Evolutionary conservation across 2,797 vertebrate genomes (phyloP).

Genomic region (Phaenicophaeus curvirostris): DNA sequence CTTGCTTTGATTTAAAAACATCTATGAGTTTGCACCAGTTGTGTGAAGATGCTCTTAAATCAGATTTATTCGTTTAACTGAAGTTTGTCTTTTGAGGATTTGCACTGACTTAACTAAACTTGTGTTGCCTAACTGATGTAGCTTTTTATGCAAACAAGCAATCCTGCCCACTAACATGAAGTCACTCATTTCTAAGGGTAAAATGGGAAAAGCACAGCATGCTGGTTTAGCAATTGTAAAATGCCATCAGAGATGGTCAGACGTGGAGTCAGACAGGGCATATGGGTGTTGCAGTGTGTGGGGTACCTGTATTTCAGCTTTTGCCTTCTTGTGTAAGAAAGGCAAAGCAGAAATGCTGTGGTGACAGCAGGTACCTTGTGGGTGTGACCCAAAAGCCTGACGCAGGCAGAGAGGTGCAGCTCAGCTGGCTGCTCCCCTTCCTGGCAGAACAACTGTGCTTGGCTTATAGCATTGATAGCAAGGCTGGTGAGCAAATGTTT

Average conservation of each 20-base stretch:
- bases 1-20: not conserved
- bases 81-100: not conserved
- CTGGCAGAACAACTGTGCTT: not conserved
- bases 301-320: not conserved
- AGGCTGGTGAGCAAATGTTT: not conserved
- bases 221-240: not conserved
- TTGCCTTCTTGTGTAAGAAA: not conserved
- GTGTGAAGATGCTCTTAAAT: not conserved
- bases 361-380: fast-evolving
- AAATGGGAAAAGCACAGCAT: not conserved
- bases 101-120: not conserved
- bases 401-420: not conserved
- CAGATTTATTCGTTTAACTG: not conserved
- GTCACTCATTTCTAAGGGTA: not conserved
- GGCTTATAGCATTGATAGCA: not conserved
- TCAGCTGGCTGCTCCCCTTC: not conserved
- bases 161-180: not conserved
- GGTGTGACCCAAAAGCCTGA: not conserved
- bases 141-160: not conserved
- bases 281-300: not conserved
- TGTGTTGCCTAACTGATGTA: not conserved
- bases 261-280: fast-evolving
- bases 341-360: not conserved
- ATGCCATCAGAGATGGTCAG: not conserved
- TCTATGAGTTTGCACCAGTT: not conserved